Percentiles rank a stretch among this genome's conserved stretches.
phyloP scores from a whole-genome alignment of 2,888 invertebrate genomes.

The Polyommatus iphigenia region DNA sequence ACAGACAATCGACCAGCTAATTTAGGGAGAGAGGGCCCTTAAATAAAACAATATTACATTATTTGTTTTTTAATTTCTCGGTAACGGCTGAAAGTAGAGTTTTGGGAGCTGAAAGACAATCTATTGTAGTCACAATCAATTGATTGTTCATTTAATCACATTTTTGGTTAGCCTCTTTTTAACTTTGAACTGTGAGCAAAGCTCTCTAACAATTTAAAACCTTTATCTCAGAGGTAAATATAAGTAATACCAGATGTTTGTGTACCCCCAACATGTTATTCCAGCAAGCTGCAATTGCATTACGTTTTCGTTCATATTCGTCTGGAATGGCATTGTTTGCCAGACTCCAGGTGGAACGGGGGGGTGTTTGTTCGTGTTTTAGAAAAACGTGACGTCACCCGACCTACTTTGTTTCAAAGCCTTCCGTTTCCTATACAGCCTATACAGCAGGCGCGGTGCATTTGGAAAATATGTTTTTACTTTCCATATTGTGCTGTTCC shows the following conservation, averaged over 20 bases:
- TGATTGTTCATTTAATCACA: too few species aligned
- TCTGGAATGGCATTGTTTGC: slow-evolving; percentile 30
- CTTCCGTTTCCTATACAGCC: slow-evolving; percentile 6
- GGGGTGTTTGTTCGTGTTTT: slow-evolving; percentile 19
- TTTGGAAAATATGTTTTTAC: slow-evolving; percentile 22
- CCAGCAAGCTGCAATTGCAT: slow-evolving; percentile 10
- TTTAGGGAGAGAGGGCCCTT: too few species aligned
- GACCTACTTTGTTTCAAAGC: slow-evolving; percentile 27
- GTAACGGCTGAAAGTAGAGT: background rate
- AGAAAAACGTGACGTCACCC: slow-evolving; percentile 15
- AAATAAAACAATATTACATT: too few species aligned
- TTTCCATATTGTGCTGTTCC: background rate
- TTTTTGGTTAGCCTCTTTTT: background rate
- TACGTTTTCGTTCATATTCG: slow-evolving; percentile 11
- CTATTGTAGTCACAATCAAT: too few species aligned
- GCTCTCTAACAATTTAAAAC: background rate
- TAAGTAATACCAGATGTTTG: background rate
- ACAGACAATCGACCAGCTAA: too few species aligned
- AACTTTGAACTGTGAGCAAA: background rate
- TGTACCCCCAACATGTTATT: background rate
- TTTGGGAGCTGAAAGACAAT: too few species aligned
- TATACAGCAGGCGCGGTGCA: slow-evolving; percentile 16
- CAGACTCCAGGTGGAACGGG: slow-evolving; percentile 5
- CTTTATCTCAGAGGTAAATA: background rate
- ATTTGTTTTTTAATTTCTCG: background rate